Percentiles rank a stretch among this genome's conserved stretches.
Evolutionary conservation across 2,113 vertebrate species (phyloP).

Genomic region (Pygoscelis adeliae): DNA sequence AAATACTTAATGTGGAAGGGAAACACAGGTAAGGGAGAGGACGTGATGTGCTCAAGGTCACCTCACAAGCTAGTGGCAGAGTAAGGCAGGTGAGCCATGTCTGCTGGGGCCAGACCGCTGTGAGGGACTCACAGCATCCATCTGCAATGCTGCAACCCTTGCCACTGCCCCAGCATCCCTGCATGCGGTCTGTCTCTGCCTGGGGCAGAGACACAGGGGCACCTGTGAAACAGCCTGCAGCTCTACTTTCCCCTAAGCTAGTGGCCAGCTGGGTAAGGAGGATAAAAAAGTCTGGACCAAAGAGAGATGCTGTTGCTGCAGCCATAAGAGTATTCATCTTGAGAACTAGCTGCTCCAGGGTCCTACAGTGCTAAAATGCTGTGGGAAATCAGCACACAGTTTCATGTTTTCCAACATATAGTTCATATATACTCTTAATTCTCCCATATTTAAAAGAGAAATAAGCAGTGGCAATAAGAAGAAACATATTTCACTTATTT

Average conservation of each 20-base stretch:
- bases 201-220: background rate
- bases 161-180: background rate
- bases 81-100: background rate
- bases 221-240: background rate
- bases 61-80: background rate
- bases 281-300: background rate
- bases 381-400: background rate
- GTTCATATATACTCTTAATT: background rate
- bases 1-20: background rate
- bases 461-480: background rate
- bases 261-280: background rate
- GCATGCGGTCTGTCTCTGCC: background rate
- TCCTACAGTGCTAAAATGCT: background rate
- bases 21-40: background rate
- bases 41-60: background rate
- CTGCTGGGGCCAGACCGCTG: background rate
- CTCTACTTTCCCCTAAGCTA: background rate
- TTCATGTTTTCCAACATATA: background rate
- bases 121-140: background rate
- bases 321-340: background rate
- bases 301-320: background rate
- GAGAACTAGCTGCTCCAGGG: background rate
- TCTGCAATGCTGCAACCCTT: background rate
- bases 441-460: background rate
- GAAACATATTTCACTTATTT: background rate